Conservation (phyloP, 2,888 invertebrate genomes). For the Litoditis marina region DNA sequence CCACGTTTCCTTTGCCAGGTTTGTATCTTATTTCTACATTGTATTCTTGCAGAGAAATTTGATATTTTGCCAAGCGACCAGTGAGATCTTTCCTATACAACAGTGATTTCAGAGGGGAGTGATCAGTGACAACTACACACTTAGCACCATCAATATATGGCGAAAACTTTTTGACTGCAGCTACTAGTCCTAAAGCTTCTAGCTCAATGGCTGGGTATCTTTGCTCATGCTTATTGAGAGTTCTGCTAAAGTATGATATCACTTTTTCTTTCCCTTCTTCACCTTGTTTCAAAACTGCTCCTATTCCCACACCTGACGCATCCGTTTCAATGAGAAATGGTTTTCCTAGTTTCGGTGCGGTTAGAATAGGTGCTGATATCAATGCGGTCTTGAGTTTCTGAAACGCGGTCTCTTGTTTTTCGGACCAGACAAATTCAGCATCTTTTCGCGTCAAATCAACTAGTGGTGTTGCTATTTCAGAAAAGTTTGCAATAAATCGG, state of each 20-base stretch:
- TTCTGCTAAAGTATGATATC: constrained; percentile 17
- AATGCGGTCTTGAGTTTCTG: constrained; percentile 7
- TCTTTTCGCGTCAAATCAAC: constrained; percentile 1
- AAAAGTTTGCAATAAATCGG: constrained; percentile 12
- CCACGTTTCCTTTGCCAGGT: constrained; percentile 14
- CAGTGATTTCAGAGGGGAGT: constrained; percentile 16
- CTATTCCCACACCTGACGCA: constrained; percentile 18
- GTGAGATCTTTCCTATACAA: constrained; percentile 10
- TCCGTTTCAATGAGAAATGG: constrained; percentile 27
- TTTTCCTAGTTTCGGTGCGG: constrained; percentile 10
- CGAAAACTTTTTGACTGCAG: constrained; percentile 18
- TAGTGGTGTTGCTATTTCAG: constrained; percentile 9
- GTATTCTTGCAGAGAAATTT: constrained; percentile 9
- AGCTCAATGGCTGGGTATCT: constrained; percentile 19
- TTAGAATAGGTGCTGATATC: constrained; percentile 15
- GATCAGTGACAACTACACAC: constrained; percentile 17
- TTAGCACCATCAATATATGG: constrained; percentile 19
- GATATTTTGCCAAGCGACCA: constrained; percentile 13
- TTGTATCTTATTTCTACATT: constrained; percentile 16
- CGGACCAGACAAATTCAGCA: constrained; percentile 3
- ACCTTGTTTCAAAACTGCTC: constrained; percentile 19
- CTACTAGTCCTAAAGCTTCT: constrained; percentile 19
- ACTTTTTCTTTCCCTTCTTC: constrained; percentile 7
- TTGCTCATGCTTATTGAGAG: constrained; percentile 11
- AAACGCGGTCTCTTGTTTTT: not conserved